Percentiles rank a stretch among this genome's conserved stretches.
Evolutionary conservation across 2,113 vertebrate genomes (phyloP).

Genomic region (Microtus oregoni): DNA sequence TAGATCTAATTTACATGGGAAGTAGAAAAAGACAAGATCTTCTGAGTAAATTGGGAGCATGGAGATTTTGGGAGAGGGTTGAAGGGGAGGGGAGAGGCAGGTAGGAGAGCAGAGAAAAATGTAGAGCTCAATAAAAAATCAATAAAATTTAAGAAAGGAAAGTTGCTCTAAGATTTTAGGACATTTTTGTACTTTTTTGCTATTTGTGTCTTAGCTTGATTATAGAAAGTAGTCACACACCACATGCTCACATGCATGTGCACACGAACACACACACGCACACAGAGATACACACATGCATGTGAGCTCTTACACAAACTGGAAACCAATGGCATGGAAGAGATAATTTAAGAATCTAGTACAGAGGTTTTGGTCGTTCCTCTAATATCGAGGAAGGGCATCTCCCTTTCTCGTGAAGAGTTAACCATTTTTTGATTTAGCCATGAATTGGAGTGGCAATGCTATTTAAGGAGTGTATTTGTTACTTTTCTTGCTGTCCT

Average conservation of each 20-base stretch:
- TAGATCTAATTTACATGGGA: too few species aligned
- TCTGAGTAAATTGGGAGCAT: too few species aligned
- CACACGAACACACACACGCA: background rate
- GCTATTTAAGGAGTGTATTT: background rate
- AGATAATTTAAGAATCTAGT: background rate
- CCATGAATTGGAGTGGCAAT: background rate
- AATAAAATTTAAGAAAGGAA: too few species aligned
- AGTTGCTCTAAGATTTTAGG: background rate
- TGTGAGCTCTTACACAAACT: background rate
- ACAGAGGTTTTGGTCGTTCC: background rate
- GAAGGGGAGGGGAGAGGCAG: too few species aligned
- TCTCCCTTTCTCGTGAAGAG: background rate
- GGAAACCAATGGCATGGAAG: background rate
- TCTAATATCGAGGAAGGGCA: background rate
- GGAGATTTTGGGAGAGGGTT: too few species aligned
- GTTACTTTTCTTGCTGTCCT: background rate
- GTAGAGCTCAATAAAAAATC: too few species aligned
- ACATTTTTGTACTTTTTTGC: background rate
- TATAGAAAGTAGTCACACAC: constrained; percentile 30
- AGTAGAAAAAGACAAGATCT: too few species aligned
- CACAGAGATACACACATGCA: rapidly evolving
- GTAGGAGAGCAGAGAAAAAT: too few species aligned
- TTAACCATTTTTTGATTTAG: background rate
- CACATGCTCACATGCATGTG: too few species aligned
- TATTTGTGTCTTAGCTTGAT: constrained; percentile 32